A percentile compares a stretch with the other conserved stretches of the same genome.
Evolutionary conservation across 2,113 vertebrate species (phyloP).

Genomic region (Trinectes maculatus): DNA sequence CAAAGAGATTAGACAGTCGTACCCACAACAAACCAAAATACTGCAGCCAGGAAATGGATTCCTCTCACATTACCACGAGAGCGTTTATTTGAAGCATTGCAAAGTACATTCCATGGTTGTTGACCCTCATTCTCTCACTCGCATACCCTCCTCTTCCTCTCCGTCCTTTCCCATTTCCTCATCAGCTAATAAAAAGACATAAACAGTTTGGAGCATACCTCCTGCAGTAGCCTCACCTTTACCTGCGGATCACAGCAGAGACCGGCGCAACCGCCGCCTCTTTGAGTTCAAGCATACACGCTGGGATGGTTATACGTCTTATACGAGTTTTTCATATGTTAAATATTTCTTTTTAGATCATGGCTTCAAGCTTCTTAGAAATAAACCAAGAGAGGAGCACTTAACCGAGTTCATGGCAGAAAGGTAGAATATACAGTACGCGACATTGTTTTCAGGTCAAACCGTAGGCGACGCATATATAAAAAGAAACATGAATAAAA

Average conservation of each 20-base stretch:
- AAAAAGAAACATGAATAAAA: slow-evolving; percentile 45
- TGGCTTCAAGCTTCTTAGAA: slow-evolving; percentile 73
- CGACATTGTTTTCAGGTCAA: slow-evolving; percentile 48
- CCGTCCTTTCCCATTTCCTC: slow-evolving; percentile 22
- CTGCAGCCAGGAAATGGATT: slow-evolving; percentile 55
- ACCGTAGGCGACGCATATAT: slow-evolving; percentile 61
- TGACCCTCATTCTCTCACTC: slow-evolving; percentile 44
- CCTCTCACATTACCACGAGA: slow-evolving; percentile 68
- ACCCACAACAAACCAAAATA: slow-evolving; percentile 44
- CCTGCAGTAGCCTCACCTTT: slow-evolving; percentile 30
- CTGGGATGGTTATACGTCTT: slow-evolving; percentile 41
- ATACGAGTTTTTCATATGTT: slow-evolving; percentile 32
- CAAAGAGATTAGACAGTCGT: slow-evolving; percentile 47
- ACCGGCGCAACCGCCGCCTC: slow-evolving; percentile 13
- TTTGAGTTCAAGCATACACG: slow-evolving; percentile 47
- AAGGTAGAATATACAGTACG: slow-evolving; percentile 36
- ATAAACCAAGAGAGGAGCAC: slow-evolving; percentile 53
- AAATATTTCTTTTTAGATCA: slow-evolving; percentile 49
- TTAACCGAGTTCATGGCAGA: slow-evolving; percentile 52
- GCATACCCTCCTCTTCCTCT: slow-evolving; percentile 20
- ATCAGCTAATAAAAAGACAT: slow-evolving; percentile 19
- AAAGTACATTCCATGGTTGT: slow-evolving; percentile 72
- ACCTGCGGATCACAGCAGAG: slow-evolving; percentile 22
- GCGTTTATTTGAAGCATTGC: slow-evolving; percentile 75
- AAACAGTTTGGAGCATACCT: slow-evolving; percentile 19